Evolutionary conservation across 2,113 vertebrate genomes (phyloP).

Genomic region (Platysternon megacephalum): DNA sequence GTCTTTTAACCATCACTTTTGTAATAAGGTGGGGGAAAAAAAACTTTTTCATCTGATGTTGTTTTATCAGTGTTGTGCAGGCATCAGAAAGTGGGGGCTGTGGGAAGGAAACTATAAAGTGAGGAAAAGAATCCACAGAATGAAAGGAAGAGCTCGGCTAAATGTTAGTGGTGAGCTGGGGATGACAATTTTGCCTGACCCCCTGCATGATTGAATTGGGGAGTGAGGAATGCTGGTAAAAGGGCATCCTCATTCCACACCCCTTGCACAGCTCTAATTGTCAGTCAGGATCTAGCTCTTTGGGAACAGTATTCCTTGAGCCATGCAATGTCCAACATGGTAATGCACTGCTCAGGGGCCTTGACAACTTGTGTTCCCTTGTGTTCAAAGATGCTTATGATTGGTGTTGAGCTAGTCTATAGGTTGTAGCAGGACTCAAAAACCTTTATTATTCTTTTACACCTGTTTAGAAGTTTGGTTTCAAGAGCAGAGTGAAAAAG

Average conservation of each 20-base stretch:
- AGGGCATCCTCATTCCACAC: rapidly evolving
- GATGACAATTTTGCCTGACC: rapidly evolving
- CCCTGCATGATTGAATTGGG: not conserved
- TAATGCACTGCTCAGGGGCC: not conserved
- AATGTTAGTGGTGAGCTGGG: rapidly evolving
- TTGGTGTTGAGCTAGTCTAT: rapidly evolving
- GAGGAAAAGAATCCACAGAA: not conserved
- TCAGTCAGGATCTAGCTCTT: not conserved
- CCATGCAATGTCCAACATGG: not conserved
- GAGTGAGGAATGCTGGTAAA: not conserved
- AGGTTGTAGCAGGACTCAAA: not conserved
- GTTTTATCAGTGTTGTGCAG: not conserved
- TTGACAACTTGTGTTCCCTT: rapidly evolving
- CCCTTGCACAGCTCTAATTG: rapidly evolving
- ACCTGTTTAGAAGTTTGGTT: not conserved
- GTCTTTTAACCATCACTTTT: not conserved
- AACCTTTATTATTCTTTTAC: rapidly evolving
- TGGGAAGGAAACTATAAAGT: not conserved
- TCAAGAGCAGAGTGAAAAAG: not conserved
- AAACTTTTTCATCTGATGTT: not conserved
- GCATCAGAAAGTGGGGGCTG: not conserved
- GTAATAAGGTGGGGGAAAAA: not conserved
- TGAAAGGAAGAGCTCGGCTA: rapidly evolving
- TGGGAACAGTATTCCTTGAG: not conserved
- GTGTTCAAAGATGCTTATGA: not conserved